Evolutionary conservation across 2,797 vertebrate genomes (phyloP).

Genomic region (Lagocephalus sceleratus): DNA sequence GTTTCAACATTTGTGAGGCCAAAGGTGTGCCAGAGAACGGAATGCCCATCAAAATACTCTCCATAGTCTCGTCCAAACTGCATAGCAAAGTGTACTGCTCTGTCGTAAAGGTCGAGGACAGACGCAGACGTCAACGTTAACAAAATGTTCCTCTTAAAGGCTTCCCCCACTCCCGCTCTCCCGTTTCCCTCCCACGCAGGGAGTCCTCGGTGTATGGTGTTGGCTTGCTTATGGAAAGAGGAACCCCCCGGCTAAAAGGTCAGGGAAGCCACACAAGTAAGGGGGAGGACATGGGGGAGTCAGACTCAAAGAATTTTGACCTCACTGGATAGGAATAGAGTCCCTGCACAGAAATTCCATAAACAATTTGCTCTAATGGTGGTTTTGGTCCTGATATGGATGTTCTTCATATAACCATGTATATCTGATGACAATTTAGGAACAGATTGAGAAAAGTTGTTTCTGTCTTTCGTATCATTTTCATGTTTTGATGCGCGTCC

Average conservation of each 20-base stretch:
- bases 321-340: slow-evolving; percentile 22
- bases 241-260: slow-evolving; percentile 48
- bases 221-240: slow-evolving; percentile 35
- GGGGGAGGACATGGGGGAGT: slow-evolving; percentile 24
- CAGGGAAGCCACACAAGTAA: slow-evolving; percentile 44
- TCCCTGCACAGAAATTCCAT: slow-evolving; percentile 14
- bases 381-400: neutral
- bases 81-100: too few relatives aligned
- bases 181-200: slow-evolving; percentile 45
- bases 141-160: slow-evolving; percentile 37
- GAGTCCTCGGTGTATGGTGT: slow-evolving; percentile 46
- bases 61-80: neutral
- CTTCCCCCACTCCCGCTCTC: slow-evolving; percentile 33
- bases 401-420: neutral
- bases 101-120: too few relatives aligned
- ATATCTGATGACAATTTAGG: neutral
- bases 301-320: slow-evolving; percentile 31
- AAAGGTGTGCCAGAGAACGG: slow-evolving; percentile 48
- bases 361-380: neutral
- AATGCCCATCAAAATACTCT: slow-evolving; percentile 57
- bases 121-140: neutral
- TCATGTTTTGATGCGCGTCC: slow-evolving; percentile 54
- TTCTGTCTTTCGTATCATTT: slow-evolving; percentile 54
- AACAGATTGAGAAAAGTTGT: slow-evolving; percentile 21
- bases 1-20: slow-evolving; percentile 55